Evolutionary conservation across 2,113 vertebrate species (phyloP).

Genomic region (Butorides virescens): DNA sequence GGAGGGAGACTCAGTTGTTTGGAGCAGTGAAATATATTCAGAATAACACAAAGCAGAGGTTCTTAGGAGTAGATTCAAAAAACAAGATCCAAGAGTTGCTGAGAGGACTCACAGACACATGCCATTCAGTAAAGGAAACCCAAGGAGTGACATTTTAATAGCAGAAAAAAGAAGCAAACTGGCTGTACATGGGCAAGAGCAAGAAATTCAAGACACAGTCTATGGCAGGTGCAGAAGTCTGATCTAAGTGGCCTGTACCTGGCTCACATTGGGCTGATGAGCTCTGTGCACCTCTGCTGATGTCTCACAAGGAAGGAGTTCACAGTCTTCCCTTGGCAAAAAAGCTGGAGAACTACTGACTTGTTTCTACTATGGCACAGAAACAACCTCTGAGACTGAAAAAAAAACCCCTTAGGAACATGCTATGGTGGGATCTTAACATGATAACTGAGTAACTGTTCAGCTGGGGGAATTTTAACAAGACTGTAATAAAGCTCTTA

Average conservation of each 20-base stretch:
- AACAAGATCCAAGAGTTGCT: not conserved
- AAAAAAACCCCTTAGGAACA: not conserved
- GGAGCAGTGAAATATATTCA: not conserved
- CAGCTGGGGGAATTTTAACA: conserved; percentile 53
- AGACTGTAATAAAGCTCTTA: conserved; percentile 54
- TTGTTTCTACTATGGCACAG: not conserved
- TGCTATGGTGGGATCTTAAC: conserved; percentile 14
- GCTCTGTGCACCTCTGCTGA: not conserved
- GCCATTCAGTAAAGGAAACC: not conserved
- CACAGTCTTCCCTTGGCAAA: not conserved
- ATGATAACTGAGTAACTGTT: conserved; percentile 24
- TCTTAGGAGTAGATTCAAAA: not conserved
- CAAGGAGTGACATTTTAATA: not conserved
- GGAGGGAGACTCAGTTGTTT: not conserved
- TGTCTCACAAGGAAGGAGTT: not conserved
- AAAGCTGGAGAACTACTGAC: not conserved
- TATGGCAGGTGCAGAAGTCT: not conserved
- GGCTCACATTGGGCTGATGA: not conserved
- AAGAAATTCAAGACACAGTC: not conserved
- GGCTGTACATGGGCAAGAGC: not conserved
- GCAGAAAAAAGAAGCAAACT: not conserved
- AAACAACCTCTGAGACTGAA: not conserved
- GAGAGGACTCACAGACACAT: not conserved
- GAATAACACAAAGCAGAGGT: not conserved
- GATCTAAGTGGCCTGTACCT: not conserved